phyloP scores from a whole-genome alignment of 2,888 invertebrate genomes.

The Arrhopalites spinosus region DNA sequence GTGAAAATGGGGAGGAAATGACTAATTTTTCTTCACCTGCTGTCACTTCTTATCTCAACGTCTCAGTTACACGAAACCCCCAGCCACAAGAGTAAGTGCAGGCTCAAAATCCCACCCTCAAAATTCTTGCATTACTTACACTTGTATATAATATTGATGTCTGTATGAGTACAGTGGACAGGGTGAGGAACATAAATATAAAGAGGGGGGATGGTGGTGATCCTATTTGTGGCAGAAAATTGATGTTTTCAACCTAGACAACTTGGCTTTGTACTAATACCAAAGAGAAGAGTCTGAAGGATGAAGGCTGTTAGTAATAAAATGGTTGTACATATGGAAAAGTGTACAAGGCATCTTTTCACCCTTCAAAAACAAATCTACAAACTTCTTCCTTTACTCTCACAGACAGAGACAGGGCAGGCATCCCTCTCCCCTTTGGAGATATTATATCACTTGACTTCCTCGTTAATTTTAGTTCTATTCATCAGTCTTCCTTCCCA shows the following conservation, averaged over 20 bases:
- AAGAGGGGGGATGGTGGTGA: neutral
- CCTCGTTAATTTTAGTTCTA: neutral
- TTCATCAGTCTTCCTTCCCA: neutral
- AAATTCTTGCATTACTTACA: neutral
- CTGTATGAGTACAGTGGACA: neutral
- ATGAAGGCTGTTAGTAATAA: too few species aligned
- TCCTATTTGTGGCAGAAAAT: neutral
- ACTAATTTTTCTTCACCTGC: slow-evolving; percentile 38
- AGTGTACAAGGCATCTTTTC: neutral
- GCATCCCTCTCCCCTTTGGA: neutral
- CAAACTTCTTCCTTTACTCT: too few species aligned
- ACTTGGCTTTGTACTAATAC: too few species aligned
- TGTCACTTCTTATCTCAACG: slow-evolving; percentile 27
- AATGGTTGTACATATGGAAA: too few species aligned
- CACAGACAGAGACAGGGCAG: neutral
- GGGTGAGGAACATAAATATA: too few species aligned
- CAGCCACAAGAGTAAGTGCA: neutral
- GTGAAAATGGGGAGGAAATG: slow-evolving; percentile 33
- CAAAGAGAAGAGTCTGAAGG: too few species aligned
- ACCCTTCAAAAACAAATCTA: slow-evolving; percentile 15
- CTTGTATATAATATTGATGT: neutral
- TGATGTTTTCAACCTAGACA: too few species aligned
- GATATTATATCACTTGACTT: slow-evolving; percentile 2
- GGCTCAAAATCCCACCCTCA: neutral
- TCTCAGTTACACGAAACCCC: slow-evolving; percentile 17